Base-by-base conservation (phyloP, 2,113 vertebrate species). In the Columba livia region DNA sequence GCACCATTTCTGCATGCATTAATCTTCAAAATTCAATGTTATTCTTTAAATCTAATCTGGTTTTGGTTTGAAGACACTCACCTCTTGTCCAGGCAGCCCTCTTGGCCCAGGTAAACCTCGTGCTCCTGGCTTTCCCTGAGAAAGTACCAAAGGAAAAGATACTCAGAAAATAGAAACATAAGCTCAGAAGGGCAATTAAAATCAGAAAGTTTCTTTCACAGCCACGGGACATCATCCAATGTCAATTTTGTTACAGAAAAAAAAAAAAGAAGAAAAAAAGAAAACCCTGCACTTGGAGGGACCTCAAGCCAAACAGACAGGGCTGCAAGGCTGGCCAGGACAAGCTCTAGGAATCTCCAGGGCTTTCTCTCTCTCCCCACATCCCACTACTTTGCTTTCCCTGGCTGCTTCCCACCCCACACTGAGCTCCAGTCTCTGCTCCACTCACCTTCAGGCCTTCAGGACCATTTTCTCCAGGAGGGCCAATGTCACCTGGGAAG, bases 401-500 rank as follows among this genome's bases (percentile, higher is more conserved):
- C 87, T 93, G 90, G 88, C 94, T 71, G 38, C 85, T 71, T 95
- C 89, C 83, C 87, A 36, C 88, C 70, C 62, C 70, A 72, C 51
- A 85, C 34, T 57, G 64, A 56, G 42, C 50, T 50, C 19, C 34
- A 50, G 8, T 23, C 14, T 78, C 71, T 16, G 44, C 62, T 53
- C 38, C 58, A 77, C 98, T 98, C 95, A 99, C 99, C 99, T 99
- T 99, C 95, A 95, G 96, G 78, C 99, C 99, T 98, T 99, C 99
- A 24, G 99, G 98, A 86, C 99, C 99, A 0, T 99, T 99, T 88
- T 99, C 98, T 97, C 99, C 99, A 12, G 99, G 99, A 71, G 98
- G 98, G 88, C 99, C 99, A 90, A 99, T 99, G 97, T 99, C 99
- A 86, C 99, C 99, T 56, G 99, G 99, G 88, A 99, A 99, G 91